These are phyloP conservation scores for Noturus placidus DNA, from an alignment of 2,113 vertebrate species.

Conservation along the genomic window DNA sequence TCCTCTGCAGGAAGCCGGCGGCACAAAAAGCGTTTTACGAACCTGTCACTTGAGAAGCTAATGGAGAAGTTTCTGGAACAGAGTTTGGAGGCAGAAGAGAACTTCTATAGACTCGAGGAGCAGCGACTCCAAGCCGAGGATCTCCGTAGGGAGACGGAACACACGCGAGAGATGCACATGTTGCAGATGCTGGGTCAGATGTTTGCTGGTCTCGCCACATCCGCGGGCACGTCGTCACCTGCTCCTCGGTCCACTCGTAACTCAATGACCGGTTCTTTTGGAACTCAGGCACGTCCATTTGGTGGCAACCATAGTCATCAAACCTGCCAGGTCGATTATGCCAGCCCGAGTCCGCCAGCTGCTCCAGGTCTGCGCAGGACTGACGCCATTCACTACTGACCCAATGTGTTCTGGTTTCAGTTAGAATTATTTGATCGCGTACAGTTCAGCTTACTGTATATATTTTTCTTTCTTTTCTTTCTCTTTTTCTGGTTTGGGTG, in stretches of 20 bases:
- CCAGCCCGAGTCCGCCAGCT: conserved; percentile 72
- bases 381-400: conserved; percentile 33
- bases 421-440: not conserved
- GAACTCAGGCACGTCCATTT: conserved; percentile 33
- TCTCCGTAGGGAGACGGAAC: conserved; percentile 81
- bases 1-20: conserved; percentile 69
- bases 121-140: conserved; percentile 85
- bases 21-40: conserved; percentile 76
- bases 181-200: conserved; percentile 90
- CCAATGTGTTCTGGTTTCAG: conserved; percentile 4
- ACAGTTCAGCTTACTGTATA: not conserved
- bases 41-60: conserved; percentile 83
- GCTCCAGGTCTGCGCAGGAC: conserved; percentile 64
- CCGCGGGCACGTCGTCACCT: conserved; percentile 60
- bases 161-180: conserved; percentile 85
- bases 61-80: conserved; percentile 90
- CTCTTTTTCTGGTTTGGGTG: not conserved
- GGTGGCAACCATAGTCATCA: conserved; percentile 53
- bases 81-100: conserved; percentile 82
- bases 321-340: conserved; percentile 62
- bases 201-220: conserved; percentile 78
- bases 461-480: not conserved
- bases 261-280: conserved; percentile 49
- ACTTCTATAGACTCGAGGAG: conserved; percentile 84
- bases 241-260: conserved; percentile 58